phyloP scores from a whole-genome alignment of 2,797 vertebrate genomes.

The Urosaurus nigricauda region DNA sequence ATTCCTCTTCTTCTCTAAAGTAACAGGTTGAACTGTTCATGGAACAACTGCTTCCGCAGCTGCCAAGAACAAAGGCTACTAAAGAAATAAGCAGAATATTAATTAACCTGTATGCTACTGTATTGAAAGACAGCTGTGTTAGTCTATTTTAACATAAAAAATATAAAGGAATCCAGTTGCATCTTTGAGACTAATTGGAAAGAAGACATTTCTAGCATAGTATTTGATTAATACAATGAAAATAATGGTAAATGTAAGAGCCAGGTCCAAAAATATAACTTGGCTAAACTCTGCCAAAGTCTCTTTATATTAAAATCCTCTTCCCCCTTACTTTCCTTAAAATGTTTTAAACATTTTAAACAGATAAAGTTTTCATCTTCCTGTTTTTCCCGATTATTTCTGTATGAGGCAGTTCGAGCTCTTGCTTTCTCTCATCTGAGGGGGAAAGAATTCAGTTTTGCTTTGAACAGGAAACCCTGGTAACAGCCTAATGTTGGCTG shows the following conservation, averaged over 20 bases:
- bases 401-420: neutral
- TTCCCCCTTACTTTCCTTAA: neutral
- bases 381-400: neutral
- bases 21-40: conserved; percentile 6
- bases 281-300: neutral
- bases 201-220: no score
- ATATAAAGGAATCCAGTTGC: no score
- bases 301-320: neutral
- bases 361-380: neutral
- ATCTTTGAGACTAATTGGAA: no score
- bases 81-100: neutral
- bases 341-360: no score
- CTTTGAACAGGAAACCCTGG: conserved; percentile 36
- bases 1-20: conserved; percentile 22
- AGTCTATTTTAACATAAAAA: no score
- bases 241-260: no score
- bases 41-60: neutral
- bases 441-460: conserved; percentile 2
- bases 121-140: neutral
- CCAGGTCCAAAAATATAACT: no score
- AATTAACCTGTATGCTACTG: neutral
- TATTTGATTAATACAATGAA: neutral
- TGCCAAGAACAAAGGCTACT: neutral
- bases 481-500: conserved; percentile 33
- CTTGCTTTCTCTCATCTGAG: neutral